Conservation (phyloP, 2,113 vertebrate genomes). For the Ptyas mucosa region DNA sequence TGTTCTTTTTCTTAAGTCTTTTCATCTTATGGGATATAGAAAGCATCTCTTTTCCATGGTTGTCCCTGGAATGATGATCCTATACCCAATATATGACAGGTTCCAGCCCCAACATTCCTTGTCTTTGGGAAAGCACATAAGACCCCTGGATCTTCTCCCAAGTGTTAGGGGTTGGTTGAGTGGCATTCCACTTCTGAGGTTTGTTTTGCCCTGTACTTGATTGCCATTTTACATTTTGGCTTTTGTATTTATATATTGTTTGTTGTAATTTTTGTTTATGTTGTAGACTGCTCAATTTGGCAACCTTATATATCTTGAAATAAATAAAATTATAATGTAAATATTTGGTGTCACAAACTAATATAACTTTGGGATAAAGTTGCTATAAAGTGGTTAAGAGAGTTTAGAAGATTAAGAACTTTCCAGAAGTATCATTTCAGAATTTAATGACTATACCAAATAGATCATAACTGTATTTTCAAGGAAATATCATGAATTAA, state of each 20-base stretch:
- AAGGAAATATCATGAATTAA: neutral
- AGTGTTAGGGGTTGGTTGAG: neutral
- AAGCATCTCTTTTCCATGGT: neutral
- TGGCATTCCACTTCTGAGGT: neutral
- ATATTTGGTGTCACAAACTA: neutral
- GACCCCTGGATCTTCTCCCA: neutral
- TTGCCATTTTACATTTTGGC: neutral
- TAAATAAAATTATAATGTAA: neutral
- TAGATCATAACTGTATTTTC: neutral
- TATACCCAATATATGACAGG: neutral
- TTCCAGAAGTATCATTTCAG: neutral
- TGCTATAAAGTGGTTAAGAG: neutral
- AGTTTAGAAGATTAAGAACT: neutral
- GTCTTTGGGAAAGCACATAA: neutral
- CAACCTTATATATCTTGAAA: neutral
- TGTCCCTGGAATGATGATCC: neutral
- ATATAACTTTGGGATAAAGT: neutral
- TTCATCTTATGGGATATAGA: neutral
- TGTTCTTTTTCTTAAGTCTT: neutral
- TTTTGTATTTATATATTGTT: neutral
- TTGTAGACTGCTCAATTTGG: neutral
- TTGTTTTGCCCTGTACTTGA: neutral
- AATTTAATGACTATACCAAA: neutral
- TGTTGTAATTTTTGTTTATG: neutral
- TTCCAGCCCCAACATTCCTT: neutral